These are phyloP conservation scores for Ophion obscuratus DNA, from an alignment of 2,888 invertebrate species.

Conservation along the genomic window DNA sequence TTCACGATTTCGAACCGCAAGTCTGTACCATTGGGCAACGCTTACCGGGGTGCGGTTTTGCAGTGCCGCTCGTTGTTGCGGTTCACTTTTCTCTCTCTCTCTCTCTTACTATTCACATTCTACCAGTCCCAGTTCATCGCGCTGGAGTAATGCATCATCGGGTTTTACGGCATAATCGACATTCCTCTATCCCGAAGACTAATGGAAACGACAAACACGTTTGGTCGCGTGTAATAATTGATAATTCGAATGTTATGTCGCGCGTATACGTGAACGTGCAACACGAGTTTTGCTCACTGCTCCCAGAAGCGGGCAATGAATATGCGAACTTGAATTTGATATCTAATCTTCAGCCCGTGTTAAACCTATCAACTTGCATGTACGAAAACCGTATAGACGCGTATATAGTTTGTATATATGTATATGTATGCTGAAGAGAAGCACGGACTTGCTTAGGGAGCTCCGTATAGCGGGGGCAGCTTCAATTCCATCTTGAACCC, in stretches of 20 bases:
- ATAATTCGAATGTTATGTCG: constrained; percentile 39
- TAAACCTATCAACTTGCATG: constrained; percentile 27
- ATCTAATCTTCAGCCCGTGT: constrained; percentile 40
- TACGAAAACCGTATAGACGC: background rate
- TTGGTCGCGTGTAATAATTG: constrained; percentile 54
- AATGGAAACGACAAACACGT: constrained; percentile 64
- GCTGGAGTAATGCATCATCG: constrained; percentile 62
- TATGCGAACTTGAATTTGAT: constrained; percentile 29
- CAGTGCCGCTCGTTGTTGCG: constrained; percentile 55
- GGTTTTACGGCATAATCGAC: constrained; percentile 63
- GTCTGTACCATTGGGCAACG: constrained; percentile 61
- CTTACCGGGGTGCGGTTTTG: constrained; percentile 48
- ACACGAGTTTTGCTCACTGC: constrained; percentile 20
- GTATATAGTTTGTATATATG: background rate
- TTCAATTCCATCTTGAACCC: constrained; percentile 54
- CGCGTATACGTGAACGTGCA: constrained; percentile 26
- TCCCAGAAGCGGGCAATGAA: constrained; percentile 1
- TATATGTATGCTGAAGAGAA: constrained; percentile 13
- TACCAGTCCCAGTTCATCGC: constrained; percentile 6
- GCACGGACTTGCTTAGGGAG: constrained; percentile 28
- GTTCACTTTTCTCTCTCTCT: constrained; percentile 50
- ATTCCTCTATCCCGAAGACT: constrained; percentile 46
- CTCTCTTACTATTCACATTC: constrained; percentile 5
- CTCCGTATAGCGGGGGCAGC: constrained; percentile 12
- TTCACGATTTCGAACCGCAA: constrained; percentile 75